These are phyloP conservation scores for Panorpa germanica DNA, from an alignment of 2,888 invertebrate species.

Conservation along the genomic window DNA sequence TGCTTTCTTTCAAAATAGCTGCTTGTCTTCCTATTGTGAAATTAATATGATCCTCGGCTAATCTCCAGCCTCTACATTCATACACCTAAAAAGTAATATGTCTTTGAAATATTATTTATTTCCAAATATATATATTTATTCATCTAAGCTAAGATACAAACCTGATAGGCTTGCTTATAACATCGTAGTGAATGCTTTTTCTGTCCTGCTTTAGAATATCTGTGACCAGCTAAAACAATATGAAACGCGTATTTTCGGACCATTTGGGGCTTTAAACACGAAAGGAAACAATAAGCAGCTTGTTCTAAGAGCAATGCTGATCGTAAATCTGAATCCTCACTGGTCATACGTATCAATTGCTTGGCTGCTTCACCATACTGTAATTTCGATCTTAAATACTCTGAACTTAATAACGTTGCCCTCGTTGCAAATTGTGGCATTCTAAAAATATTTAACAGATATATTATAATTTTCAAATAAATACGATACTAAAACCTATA, in stretches of 20 bases:
- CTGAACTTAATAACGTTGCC: constrained; percentile 74
- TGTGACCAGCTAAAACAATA: constrained; percentile 88
- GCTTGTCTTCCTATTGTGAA: constrained; percentile 86
- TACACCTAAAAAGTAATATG: constrained; percentile 34
- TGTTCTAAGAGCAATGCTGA: constrained; percentile 89
- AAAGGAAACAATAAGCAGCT: constrained; percentile 80
- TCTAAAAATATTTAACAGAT: constrained; percentile 26
- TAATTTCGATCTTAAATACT: constrained; percentile 63
- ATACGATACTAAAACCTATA: background rate
- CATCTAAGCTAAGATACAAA: constrained; percentile 17
- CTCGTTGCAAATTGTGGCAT: constrained; percentile 84
- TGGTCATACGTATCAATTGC: constrained; percentile 86
- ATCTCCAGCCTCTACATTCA: constrained; percentile 64
- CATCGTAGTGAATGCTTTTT: constrained; percentile 80
- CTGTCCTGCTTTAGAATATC: constrained; percentile 85
- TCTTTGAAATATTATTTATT: constrained; percentile 10
- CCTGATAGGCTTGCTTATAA: constrained; percentile 82
- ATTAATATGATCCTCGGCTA: constrained; percentile 91
- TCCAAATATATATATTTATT: constrained; percentile 15
- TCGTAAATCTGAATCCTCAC: constrained; percentile 91
- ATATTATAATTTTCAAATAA: constrained; percentile 1
- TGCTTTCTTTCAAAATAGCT: constrained; percentile 51
- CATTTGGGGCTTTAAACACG: constrained; percentile 40
- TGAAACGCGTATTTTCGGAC: constrained; percentile 90
- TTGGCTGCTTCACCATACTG: constrained; percentile 85